These are phyloP conservation scores for Sebastes steindachneri DNA, from an alignment of 2,797 vertebrate species.

Conservation along the genomic window DNA sequence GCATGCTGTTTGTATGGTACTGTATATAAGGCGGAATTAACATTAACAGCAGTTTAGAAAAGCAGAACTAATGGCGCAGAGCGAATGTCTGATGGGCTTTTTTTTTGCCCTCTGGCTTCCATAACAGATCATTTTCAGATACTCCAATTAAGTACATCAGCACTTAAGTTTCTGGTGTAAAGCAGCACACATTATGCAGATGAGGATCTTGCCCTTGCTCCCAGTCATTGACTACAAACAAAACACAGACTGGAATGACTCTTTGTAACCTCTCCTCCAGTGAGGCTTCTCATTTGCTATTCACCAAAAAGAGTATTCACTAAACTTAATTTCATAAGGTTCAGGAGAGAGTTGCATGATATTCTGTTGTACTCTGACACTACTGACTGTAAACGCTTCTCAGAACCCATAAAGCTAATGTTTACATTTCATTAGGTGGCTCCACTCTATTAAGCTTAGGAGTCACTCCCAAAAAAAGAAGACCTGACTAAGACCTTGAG, in stretches of 20 bases:
- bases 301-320: conserved; percentile 8
- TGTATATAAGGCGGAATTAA: conserved; percentile 3
- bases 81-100: conserved; percentile 28
- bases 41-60: conserved; percentile 28
- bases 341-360: background rate
- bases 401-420: conserved; percentile 40
- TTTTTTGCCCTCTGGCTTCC: conserved; percentile 19
- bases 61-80: conserved; percentile 24
- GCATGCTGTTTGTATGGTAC: background rate
- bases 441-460: conserved; percentile 31
- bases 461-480: conserved; percentile 6
- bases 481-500: conserved; percentile 1
- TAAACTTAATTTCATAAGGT: conserved; percentile 3
- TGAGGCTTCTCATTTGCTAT: conserved; percentile 8
- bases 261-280: conserved; percentile 9
- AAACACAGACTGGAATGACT: conserved; percentile 5
- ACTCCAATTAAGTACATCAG: conserved; percentile 19
- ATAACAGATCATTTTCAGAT: conserved; percentile 33
- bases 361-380: conserved; percentile 18
- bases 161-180: conserved; percentile 11
- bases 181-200: conserved; percentile 16
- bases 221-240: conserved; percentile 8
- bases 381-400: conserved; percentile 27
- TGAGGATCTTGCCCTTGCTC: conserved; percentile 1
- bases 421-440: conserved; percentile 58